These are phyloP conservation scores for Helogale parvula DNA, from an alignment of 2,113 vertebrate genomes.

Conservation along the genomic window DNA sequence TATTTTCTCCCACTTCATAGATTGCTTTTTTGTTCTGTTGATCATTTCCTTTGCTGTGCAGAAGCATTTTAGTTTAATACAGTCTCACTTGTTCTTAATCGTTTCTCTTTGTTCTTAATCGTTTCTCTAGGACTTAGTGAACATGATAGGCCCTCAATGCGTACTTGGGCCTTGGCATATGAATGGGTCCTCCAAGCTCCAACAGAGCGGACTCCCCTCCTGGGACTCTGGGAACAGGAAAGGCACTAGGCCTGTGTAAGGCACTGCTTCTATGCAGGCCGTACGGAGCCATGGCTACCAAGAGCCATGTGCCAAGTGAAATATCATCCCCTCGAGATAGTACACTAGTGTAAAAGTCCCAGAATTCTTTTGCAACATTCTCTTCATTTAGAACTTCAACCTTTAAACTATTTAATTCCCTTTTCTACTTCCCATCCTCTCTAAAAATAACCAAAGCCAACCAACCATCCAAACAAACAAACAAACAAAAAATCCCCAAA, in stretches of 20 bases:
- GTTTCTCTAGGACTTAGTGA: neutral
- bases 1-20: neutral
- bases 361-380: neutral
- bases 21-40: neutral
- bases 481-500: neutral
- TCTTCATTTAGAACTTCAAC: neutral
- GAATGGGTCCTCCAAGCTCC: neutral
- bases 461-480: too few relatives aligned
- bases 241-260: neutral
- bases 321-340: neutral
- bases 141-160: neutral
- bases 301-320: fast-evolving
- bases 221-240: neutral
- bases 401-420: neutral
- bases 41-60: neutral
- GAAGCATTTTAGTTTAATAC: neutral
- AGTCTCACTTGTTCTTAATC: neutral
- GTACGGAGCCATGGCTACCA: fast-evolving
- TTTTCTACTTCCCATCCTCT: neutral
- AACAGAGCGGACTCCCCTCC: neutral
- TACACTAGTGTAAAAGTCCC: neutral
- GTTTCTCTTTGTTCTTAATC: neutral
- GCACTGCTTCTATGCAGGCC: too few relatives aligned
- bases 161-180: neutral
- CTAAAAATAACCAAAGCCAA: neutral